Conservation (phyloP, 1,140 invertebrate species). For the Belonocnema kinseyi region DNA sequence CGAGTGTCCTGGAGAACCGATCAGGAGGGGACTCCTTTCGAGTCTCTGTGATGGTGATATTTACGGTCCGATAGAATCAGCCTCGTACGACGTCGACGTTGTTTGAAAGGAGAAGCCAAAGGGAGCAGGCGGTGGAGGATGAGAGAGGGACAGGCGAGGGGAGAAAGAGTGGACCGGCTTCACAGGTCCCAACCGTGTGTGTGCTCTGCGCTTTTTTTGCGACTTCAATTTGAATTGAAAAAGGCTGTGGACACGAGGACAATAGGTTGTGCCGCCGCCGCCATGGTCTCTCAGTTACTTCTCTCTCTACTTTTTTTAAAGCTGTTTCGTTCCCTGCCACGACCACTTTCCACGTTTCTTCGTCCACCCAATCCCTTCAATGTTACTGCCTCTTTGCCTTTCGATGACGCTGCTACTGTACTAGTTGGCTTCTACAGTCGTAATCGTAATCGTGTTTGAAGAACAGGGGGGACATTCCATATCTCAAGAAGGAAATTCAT, state of each 20-base stretch:
- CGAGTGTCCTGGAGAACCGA: constrained; percentile 40
- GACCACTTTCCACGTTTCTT: constrained; percentile 39
- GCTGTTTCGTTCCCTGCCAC: constrained; percentile 51
- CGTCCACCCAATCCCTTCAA: constrained; percentile 29
- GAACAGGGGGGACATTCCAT: no score
- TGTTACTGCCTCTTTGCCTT: constrained; percentile 34
- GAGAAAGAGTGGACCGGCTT: constrained; percentile 54
- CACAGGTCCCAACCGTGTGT: constrained; percentile 52
- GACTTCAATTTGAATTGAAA: constrained; percentile 73
- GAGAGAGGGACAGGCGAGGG: constrained; percentile 26
- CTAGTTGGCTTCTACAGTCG: background rate
- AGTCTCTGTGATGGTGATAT: constrained; percentile 68
- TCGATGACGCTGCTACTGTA: constrained; percentile 51
- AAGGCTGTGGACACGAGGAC: constrained; percentile 72
- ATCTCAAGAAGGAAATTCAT: no score
- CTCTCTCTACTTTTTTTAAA: constrained; percentile 54
- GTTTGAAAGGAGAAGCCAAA: constrained; percentile 54
- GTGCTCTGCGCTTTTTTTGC: constrained; percentile 68
- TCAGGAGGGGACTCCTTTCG: constrained; percentile 12
- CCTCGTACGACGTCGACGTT: constrained; percentile 64
- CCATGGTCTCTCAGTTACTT: constrained; percentile 57
- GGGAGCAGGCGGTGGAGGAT: constrained; percentile 33
- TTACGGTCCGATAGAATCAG: constrained; percentile 74
- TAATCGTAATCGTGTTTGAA: no score
- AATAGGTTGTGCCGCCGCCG: constrained; percentile 67